A percentile compares a stretch with the other conserved stretches of the same genome.
Evolutionary conservation across 2,113 vertebrate genomes (phyloP).

Genomic region (Nerophis lumbriciformis): DNA sequence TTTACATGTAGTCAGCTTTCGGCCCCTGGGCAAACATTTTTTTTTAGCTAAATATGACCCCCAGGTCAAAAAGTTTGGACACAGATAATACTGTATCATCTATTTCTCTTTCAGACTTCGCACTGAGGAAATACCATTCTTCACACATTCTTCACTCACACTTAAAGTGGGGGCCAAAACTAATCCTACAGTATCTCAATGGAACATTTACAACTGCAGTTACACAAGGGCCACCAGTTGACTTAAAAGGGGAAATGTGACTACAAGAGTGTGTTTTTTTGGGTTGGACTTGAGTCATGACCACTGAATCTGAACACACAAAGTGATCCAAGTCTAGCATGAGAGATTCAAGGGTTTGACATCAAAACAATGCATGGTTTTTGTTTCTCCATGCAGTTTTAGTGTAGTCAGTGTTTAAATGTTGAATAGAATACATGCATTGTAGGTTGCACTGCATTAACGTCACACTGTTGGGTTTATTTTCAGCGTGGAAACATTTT

Average conservation of each 20-base stretch:
- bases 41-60: too few relatives aligned
- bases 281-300: background rate
- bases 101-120: too few relatives aligned
- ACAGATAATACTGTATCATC: too few relatives aligned
- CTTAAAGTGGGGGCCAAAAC: too few relatives aligned
- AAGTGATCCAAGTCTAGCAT: background rate
- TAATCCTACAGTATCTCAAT: too few relatives aligned
- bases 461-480: background rate
- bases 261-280: background rate
- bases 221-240: background rate
- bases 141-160: too few relatives aligned
- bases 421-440: background rate
- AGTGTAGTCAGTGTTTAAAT: too few relatives aligned
- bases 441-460: background rate
- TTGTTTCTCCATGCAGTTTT: background rate
- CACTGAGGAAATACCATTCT: too few relatives aligned
- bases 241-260: background rate
- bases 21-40: too few relatives aligned
- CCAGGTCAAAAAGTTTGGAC: too few relatives aligned
- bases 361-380: background rate
- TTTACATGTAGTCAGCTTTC: too few relatives aligned
- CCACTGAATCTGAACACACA: background rate
- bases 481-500: background rate
- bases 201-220: background rate
- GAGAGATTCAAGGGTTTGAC: background rate